Evolutionary conservation across 2,797 vertebrate genomes (phyloP), one percentile per base, ranked within the genome.

Genomic region (Salmo trutta): DNA sequence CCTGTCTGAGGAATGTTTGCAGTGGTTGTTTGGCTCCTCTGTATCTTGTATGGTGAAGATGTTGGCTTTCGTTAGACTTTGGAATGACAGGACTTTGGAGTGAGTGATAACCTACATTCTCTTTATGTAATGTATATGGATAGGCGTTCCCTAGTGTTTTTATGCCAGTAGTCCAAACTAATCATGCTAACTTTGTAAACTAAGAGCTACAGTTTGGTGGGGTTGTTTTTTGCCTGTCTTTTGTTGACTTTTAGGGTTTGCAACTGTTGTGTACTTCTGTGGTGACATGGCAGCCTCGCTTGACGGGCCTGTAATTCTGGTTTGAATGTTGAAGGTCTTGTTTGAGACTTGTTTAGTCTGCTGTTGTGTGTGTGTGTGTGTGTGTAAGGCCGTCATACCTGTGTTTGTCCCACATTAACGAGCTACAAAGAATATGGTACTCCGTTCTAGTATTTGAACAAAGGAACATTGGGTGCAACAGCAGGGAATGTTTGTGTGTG

Each of bases 301-400:
- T 6, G 81, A 53, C 81, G 62, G 75, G 88, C 86, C 86, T 86
- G 88, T 86, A 79, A 81, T 78, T 83, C 89, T 79, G 21, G 86
- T 88, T 89, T 86, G 75, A 82, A 17, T 71, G 75, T 79, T 36
- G 66, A 59, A 71, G 27, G 66, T 74, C 81, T 52, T 70, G 70
- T 74, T 73, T 62, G 17, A 75, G 51, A 84, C 51, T 65, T 2
- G 1, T 7, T 31, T 59, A 75, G 75, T 74, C 41, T 21, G 21
- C 62, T 21, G 10, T 1, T 24, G 24, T 24, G 24, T 24, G 24
- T 24, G 24, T 24, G 24, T 68, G 66, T 36, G 16, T 41, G 67
- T 33, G 67, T 19, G 27, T 4, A 5, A 65, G 62, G 27, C 64
- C 64, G 1, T 24, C 64, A 14, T 24, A 66, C 21, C 24, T 66